A percentile compares a stretch with the other conserved stretches of the same genome.
Conservation (phyloP, 2,113 vertebrate genomes). For the Gambusia affinis region DNA sequence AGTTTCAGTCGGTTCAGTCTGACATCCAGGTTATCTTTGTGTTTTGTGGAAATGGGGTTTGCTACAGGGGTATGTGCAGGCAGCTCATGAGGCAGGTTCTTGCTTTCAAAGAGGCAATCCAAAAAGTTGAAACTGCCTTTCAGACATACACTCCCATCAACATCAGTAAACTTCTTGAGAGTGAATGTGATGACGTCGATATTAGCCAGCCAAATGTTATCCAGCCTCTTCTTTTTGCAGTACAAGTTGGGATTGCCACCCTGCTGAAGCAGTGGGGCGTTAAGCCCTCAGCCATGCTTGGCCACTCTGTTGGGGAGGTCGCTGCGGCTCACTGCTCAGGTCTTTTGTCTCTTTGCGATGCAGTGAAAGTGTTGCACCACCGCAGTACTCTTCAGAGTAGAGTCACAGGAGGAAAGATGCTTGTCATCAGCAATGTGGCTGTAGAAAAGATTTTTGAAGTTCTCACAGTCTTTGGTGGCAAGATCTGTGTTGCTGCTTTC, state of each 20-base stretch:
- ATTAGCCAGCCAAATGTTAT: slow-evolving; percentile 72
- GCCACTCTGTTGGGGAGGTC: slow-evolving; percentile 87
- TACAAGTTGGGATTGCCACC: slow-evolving; percentile 83
- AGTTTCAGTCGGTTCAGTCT: slow-evolving; percentile 15
- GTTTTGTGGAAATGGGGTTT: slow-evolving; percentile 85
- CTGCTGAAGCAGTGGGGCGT: slow-evolving; percentile 86
- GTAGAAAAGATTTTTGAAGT: slow-evolving; percentile 54
- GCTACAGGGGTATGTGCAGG: slow-evolving; percentile 80
- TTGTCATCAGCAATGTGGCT: slow-evolving; percentile 85
- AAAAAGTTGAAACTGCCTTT: slow-evolving; percentile 78
- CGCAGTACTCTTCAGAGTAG: slow-evolving; percentile 84
- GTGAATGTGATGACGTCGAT: slow-evolving; percentile 61
- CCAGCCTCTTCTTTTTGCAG: slow-evolving; percentile 85
- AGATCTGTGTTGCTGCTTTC: slow-evolving; percentile 83
- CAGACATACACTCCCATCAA: slow-evolving; percentile 64
- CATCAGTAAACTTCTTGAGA: slow-evolving; percentile 67
- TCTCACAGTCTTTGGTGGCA: slow-evolving; percentile 67
- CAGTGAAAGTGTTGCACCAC: slow-evolving; percentile 84
- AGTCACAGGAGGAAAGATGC: slow-evolving; percentile 84
- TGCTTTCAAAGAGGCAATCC: slow-evolving; percentile 81
- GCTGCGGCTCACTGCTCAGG: slow-evolving; percentile 88
- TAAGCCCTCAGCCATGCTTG: slow-evolving; percentile 80
- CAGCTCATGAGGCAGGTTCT: slow-evolving; percentile 78
- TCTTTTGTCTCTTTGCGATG: slow-evolving; percentile 85
- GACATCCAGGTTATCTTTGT: slow-evolving; percentile 82